A percentile compares a stretch with the other conserved stretches of the same genome.
phyloP scores from a whole-genome alignment of 2,888 invertebrate species.

The Thecophora atra region DNA sequence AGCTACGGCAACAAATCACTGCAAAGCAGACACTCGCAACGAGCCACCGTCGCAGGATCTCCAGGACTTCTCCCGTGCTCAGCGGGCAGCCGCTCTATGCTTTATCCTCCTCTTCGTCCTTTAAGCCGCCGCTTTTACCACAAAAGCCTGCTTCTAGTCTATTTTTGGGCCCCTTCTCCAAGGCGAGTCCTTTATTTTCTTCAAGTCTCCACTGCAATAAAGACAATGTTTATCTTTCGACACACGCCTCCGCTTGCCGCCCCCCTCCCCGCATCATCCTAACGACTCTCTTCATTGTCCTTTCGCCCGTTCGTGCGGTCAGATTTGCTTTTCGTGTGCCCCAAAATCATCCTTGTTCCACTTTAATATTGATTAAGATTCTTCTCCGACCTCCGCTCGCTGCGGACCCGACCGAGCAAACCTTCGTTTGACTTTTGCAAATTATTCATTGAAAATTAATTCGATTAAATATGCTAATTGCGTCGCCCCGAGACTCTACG shows the following conservation, averaged over 20 bases:
- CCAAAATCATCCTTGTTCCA: no score
- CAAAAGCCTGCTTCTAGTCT: background rate
- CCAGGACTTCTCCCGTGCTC: background rate
- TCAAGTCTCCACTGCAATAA: background rate
- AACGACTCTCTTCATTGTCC: no score
- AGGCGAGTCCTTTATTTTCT: background rate
- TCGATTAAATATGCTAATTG: conserved; percentile 63
- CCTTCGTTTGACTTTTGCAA: background rate
- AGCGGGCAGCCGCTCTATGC: background rate
- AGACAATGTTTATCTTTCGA: background rate
- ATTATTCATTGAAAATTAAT: conserved; percentile 60
- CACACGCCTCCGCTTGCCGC: background rate
- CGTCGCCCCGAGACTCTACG: conserved; percentile 49
- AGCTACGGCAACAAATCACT: background rate
- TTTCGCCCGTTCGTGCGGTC: no score
- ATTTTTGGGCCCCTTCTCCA: background rate
- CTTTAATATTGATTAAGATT: no score
- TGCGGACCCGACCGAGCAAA: background rate
- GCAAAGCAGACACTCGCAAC: background rate
- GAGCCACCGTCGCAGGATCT: background rate
- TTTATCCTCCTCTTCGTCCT: background rate
- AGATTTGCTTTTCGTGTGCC: no score
- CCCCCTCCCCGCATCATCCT: no score
- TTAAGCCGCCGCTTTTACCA: no score
- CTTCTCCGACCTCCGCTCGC: background rate